A percentile compares a stretch with the other conserved stretches of the same genome.
phyloP scores from a whole-genome alignment of 2,888 invertebrate genomes.

The Halictus quadricinctus region DNA sequence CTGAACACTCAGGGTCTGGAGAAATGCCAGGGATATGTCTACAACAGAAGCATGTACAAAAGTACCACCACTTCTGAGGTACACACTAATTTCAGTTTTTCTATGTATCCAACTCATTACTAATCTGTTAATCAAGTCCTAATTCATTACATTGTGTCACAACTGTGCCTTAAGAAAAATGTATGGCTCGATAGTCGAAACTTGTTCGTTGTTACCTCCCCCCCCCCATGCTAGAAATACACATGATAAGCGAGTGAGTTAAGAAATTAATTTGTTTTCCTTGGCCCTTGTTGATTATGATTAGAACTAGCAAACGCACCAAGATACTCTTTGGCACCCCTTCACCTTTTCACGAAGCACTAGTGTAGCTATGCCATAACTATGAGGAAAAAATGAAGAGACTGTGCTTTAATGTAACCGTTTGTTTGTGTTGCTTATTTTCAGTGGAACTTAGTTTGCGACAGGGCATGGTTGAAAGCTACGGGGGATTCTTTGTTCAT shows the following conservation, averaged over 20 bases:
- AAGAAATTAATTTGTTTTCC: not conserved
- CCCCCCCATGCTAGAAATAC: not conserved
- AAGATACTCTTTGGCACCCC: not conserved
- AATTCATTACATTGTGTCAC: not conserved
- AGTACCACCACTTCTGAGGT: constrained; percentile 88
- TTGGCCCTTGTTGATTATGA: not conserved
- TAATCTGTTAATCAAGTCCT: not conserved
- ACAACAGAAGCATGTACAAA: constrained; percentile 85
- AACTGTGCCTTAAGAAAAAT: not conserved
- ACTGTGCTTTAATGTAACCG: not conserved
- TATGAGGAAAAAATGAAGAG: not conserved
- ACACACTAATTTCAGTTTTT: constrained; percentile 61
- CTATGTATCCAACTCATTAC: not conserved
- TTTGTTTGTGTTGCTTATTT: constrained; percentile 52
- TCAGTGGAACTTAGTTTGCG: constrained; percentile 88
- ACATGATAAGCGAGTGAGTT: not conserved
- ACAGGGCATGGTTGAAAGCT: constrained; percentile 85
- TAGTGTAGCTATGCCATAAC: not conserved
- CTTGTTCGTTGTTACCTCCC: not conserved
- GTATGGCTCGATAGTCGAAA: not conserved
- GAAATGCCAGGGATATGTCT: constrained; percentile 85
- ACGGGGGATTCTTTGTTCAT: constrained; percentile 88
- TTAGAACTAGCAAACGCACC: not conserved
- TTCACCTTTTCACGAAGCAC: not conserved
- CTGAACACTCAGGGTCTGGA: constrained; percentile 41